Evolutionary conservation across 2,797 vertebrate species (phyloP).

Genomic region (Numenius phaeopus): DNA sequence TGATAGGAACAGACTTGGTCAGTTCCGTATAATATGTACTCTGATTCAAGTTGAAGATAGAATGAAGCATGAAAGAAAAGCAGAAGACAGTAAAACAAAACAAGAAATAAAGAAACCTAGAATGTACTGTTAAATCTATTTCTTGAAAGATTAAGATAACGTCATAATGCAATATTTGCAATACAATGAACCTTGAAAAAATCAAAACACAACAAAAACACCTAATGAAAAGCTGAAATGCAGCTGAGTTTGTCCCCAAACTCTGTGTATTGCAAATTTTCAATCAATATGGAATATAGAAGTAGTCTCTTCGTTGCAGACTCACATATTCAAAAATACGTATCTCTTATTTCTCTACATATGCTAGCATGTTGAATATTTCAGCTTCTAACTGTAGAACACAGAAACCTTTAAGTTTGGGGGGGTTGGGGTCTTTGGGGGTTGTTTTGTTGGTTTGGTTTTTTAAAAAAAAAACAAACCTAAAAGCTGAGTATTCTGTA

Average conservation of each 20-base stretch:
- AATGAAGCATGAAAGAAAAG: slow-evolving; percentile 65
- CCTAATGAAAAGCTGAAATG: background rate
- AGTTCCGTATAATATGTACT: slow-evolving; percentile 48
- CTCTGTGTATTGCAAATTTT: background rate
- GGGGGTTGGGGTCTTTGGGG: accelerated
- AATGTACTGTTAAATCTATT: background rate
- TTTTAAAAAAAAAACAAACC: background rate
- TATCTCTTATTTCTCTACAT: background rate
- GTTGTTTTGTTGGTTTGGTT: background rate
- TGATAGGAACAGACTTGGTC: slow-evolving; percentile 29
- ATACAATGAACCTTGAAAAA: background rate
- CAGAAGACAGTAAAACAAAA: slow-evolving; percentile 60
- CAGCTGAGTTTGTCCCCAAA: background rate
- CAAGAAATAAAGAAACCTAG: background rate
- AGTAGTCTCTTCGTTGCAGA: background rate
- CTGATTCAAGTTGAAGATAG: slow-evolving; percentile 66
- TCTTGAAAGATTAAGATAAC: background rate
- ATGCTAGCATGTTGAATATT: background rate
- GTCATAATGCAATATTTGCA: background rate
- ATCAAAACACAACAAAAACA: background rate
- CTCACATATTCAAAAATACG: background rate
- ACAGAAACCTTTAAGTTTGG: background rate
- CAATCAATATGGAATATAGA: background rate
- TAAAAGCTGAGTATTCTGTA: background rate
- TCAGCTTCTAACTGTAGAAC: background rate